phyloP scores from a whole-genome alignment of 2,888 invertebrate genomes.

The Trichogramma dendrolimi region DNA sequence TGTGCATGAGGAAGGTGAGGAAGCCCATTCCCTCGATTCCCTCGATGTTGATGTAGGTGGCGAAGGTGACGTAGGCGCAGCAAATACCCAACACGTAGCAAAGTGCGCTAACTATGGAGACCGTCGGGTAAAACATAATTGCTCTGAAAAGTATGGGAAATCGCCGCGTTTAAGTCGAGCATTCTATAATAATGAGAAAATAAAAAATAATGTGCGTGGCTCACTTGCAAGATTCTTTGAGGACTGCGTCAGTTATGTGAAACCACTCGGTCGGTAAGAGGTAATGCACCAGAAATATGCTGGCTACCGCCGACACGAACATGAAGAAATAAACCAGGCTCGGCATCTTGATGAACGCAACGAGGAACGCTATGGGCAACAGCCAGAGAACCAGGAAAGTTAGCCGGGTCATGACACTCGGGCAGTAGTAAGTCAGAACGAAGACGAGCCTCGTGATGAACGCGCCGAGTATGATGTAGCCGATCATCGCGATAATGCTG shows the following conservation, averaged over 20 bases:
- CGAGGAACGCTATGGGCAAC: neutral
- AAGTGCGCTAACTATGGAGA: neutral
- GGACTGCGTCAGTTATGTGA: neutral
- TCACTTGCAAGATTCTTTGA: slow-evolving; percentile 16
- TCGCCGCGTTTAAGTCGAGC: neutral
- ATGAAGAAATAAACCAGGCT: too few species aligned
- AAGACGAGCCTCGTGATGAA: neutral
- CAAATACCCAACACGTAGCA: neutral
- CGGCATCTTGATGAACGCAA: neutral
- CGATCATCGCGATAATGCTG: neutral
- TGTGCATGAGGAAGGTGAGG: too few species aligned
- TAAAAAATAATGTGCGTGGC: too few species aligned
- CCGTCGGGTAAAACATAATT: neutral
- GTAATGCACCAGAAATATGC: neutral
- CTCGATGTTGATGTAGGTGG: neutral
- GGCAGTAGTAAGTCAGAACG: neutral
- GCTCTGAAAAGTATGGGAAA: neutral
- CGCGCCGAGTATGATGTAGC: neutral
- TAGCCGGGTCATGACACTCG: too few species aligned
- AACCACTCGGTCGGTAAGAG: slow-evolving; percentile 1
- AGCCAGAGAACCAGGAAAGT: too few species aligned
- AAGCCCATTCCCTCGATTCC: too few species aligned
- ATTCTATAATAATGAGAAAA: neutral
- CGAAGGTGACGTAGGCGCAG: neutral
- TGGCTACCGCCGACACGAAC: neutral